A percentile compares a stretch with the other conserved stretches of the same genome.
Evolutionary conservation across 1,140 invertebrate species (phyloP).

Genomic region (Drosophila tani): DNA sequence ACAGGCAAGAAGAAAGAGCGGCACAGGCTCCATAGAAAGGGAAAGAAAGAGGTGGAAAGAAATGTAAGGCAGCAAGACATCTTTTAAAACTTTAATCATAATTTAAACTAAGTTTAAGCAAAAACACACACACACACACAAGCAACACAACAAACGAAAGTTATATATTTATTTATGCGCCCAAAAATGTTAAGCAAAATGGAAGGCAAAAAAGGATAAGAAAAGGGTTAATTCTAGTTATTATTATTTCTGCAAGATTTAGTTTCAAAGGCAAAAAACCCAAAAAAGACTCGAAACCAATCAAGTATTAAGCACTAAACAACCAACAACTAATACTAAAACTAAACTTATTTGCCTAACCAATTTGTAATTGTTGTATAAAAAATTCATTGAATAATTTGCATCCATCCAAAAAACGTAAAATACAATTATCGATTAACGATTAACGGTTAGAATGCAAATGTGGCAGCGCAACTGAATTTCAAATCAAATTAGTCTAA

Average conservation of each 20-base stretch:
- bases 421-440: slow-evolving; percentile 32
- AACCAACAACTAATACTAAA: slow-evolving; percentile 58
- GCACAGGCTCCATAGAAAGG: slow-evolving; percentile 23
- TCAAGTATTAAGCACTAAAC: slow-evolving; percentile 84
- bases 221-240: slow-evolving; percentile 58
- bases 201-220: slow-evolving; percentile 38
- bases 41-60: slow-evolving; percentile 21
- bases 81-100: slow-evolving; percentile 74
- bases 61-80: slow-evolving; percentile 71
- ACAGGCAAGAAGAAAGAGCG: slow-evolving; percentile 24
- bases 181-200: slow-evolving; percentile 35
- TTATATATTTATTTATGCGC: slow-evolving; percentile 61
- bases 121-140: slow-evolving; percentile 35
- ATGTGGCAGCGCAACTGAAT: slow-evolving; percentile 79
- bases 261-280: slow-evolving; percentile 67
- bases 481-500: slow-evolving; percentile 83
- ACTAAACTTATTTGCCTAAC: slow-evolving; percentile 67
- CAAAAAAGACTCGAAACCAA: slow-evolving; percentile 84
- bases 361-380: slow-evolving; percentile 73
- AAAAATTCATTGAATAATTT: slow-evolving; percentile 69
- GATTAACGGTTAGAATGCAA: slow-evolving; percentile 44
- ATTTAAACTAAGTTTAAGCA: slow-evolving; percentile 77
- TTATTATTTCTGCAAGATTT: slow-evolving; percentile 64
- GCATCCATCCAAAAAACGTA: slow-evolving; percentile 69
- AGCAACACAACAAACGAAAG: slow-evolving; percentile 47